A percentile compares a stretch with the other conserved stretches of the same genome.
Conservation (phyloP, 2,797 vertebrate species). For the Chlorospingus semifuscus region DNA sequence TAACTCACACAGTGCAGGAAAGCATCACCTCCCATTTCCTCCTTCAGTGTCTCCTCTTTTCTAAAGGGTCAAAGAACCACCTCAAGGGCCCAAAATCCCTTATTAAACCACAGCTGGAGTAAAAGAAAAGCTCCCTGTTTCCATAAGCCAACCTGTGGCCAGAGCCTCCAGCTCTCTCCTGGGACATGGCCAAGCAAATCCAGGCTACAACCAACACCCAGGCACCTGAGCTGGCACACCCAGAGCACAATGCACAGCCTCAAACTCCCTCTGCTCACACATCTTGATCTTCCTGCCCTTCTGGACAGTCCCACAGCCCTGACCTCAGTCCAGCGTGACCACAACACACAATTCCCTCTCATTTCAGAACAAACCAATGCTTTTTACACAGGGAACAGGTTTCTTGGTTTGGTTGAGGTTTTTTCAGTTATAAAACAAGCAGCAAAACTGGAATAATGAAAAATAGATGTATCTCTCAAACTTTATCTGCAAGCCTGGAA, state of each 20-base stretch:
- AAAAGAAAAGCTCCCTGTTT: not conserved
- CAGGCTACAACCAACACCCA: not conserved
- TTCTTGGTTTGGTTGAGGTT: not conserved
- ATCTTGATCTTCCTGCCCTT: fast-evolving
- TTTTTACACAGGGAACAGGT: not conserved
- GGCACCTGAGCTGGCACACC: not conserved
- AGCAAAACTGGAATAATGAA: not conserved
- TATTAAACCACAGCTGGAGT: not conserved
- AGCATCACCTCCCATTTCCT: not conserved
- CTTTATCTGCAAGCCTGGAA: conserved; percentile 16
- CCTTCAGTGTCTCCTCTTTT: not conserved
- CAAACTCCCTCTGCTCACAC: not conserved
- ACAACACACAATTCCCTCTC: not conserved
- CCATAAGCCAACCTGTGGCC: not conserved
- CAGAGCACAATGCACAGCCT: not conserved
- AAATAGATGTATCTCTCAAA: conserved; percentile 34
- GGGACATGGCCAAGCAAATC: not conserved
- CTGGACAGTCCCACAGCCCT: not conserved
- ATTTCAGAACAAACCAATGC: not conserved
- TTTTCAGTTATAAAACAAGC: not conserved
- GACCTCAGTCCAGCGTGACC: not conserved
- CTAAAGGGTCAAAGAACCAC: not conserved
- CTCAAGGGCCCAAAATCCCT: not conserved
- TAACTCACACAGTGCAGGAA: not conserved
- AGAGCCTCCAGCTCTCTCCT: not conserved